Evolutionary conservation across 2,888 invertebrate genomes (phyloP).

Genomic region (Tachina lurida): DNA sequence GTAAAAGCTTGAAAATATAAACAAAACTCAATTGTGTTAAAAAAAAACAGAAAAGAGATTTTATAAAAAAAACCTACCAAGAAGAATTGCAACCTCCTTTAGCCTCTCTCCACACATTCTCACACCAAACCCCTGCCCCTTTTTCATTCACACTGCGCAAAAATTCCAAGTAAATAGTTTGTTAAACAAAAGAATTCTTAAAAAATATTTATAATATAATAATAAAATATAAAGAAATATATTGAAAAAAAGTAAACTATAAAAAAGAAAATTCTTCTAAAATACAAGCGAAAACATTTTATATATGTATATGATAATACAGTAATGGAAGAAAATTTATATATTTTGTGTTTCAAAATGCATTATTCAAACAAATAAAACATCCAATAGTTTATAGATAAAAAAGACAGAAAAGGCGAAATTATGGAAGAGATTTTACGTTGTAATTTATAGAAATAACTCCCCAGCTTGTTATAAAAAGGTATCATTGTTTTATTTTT

Average conservation of each 20-base stretch:
- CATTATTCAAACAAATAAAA: conserved; percentile 44
- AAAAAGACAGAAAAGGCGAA: conserved; percentile 6
- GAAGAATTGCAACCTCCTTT: conserved; percentile 13
- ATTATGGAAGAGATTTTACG: conserved; percentile 26
- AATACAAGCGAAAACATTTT: conserved; percentile 39
- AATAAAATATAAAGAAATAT: conserved; percentile 35
- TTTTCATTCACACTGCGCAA: conserved; percentile 10
- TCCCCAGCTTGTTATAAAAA: conserved; percentile 41
- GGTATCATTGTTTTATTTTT: conserved; percentile 13
- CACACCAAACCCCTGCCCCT: not conserved
- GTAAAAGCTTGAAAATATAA: conserved; percentile 52
- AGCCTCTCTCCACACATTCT: not conserved
- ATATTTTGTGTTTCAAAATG: conserved; percentile 40
- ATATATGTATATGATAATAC: conserved; percentile 39
- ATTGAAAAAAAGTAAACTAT: conserved; percentile 43
- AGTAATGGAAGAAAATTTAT: conserved; percentile 29
- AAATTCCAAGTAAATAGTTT: conserved; percentile 51
- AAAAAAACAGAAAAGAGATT: conserved; percentile 17
- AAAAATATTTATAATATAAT: conserved; percentile 46
- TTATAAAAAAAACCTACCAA: conserved; percentile 37
- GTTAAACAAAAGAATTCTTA: conserved; percentile 44
- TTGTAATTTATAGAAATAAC: conserved; percentile 26
- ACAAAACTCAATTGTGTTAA: conserved; percentile 54
- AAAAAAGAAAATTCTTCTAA: conserved; percentile 27
- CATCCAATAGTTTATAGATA: conserved; percentile 28